phyloP scores from a whole-genome alignment of 2,797 vertebrate genomes.

The Podarcis siculus region DNA sequence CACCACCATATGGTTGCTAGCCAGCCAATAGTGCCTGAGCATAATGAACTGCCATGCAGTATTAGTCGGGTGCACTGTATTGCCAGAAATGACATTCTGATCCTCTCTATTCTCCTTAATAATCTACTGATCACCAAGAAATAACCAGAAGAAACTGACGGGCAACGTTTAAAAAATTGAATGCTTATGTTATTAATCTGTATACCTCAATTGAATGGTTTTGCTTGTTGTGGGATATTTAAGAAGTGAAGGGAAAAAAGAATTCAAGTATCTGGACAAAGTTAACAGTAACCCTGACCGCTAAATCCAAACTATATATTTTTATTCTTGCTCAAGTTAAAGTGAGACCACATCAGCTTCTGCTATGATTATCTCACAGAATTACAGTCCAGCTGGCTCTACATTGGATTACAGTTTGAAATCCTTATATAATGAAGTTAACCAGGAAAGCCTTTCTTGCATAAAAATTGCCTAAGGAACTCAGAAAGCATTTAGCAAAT shows the following conservation, averaged over 20 bases:
- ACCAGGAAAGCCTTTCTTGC: background rate
- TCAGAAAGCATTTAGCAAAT: background rate
- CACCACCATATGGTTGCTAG: background rate
- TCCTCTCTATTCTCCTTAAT: constrained; percentile 70
- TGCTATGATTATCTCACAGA: background rate
- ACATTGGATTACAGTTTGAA: background rate
- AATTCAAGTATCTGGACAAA: constrained; percentile 68
- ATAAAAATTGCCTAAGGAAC: background rate
- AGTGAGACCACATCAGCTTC: background rate
- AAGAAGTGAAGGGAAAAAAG: constrained; percentile 59
- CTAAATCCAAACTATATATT: background rate
- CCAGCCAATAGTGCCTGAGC: background rate
- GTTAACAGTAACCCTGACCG: background rate
- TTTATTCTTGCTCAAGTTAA: background rate
- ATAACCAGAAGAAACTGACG: constrained; percentile 62
- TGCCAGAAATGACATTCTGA: constrained; percentile 60
- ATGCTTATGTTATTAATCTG: constrained; percentile 70
- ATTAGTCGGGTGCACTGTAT: constrained; percentile 7
- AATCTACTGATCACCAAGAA: constrained; percentile 38
- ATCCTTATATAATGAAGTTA: background rate
- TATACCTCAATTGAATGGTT: constrained; percentile 64
- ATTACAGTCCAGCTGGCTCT: background rate
- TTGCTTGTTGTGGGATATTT: constrained; percentile 65
- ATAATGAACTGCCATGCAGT: background rate
- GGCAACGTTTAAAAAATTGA: constrained; percentile 42